phyloP scores from a whole-genome alignment of 2,888 invertebrate species.

The Tenthredo notha region DNA sequence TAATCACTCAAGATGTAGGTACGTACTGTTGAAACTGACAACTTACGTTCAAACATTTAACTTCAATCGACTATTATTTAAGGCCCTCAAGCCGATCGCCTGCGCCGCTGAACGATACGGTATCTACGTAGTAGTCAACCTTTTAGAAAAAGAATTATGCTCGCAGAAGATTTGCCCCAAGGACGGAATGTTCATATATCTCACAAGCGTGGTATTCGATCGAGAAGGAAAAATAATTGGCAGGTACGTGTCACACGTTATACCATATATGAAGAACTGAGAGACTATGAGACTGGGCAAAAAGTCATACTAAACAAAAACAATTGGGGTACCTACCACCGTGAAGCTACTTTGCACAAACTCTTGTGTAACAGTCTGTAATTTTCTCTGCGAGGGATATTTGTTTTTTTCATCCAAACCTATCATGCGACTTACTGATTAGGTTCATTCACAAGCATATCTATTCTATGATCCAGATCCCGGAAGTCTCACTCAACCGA shows the following conservation, averaged over 20 bases:
- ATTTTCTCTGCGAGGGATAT: no score
- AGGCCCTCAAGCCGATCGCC: slow-evolving; percentile 74
- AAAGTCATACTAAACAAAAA: no score
- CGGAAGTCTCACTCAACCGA: slow-evolving; percentile 73
- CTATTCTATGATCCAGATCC: background rate
- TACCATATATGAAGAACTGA: background rate
- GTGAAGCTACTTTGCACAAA: no score
- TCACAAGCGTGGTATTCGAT: slow-evolving; percentile 81
- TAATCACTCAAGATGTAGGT: background rate
- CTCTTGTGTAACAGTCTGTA: no score
- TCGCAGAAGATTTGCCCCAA: slow-evolving; percentile 69
- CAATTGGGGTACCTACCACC: no score
- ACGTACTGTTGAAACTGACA: background rate
- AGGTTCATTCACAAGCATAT: background rate
- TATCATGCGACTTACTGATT: background rate
- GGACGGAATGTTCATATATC: slow-evolving; percentile 75
- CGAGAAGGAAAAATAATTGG: slow-evolving; percentile 79
- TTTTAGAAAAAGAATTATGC: slow-evolving; percentile 77
- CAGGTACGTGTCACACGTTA: slow-evolving; percentile 69
- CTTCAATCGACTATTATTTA: slow-evolving; percentile 50
- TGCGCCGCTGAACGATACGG: slow-evolving; percentile 76
- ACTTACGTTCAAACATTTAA: background rate
- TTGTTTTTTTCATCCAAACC: no score
- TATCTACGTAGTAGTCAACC: slow-evolving; percentile 80
- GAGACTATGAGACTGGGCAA: no score